A percentile compares a stretch with the other conserved stretches of the same genome.
phyloP scores from a whole-genome alignment of 2,113 vertebrate species.

The Phainopepla nitens region DNA sequence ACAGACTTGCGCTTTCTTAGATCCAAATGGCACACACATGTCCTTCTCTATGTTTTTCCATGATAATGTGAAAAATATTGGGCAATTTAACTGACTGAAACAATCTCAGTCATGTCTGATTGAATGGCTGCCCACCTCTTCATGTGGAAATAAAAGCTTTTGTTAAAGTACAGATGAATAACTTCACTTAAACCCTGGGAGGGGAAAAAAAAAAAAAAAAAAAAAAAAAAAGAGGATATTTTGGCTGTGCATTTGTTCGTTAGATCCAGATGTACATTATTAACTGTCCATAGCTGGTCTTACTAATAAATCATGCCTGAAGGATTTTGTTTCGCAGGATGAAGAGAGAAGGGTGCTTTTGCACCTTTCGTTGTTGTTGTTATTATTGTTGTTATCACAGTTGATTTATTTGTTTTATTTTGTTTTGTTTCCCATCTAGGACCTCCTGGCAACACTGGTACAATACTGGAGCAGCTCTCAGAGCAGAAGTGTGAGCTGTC shows the following conservation, averaged over 20 bases:
- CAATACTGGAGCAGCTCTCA: background rate
- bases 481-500: background rate
- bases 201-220: background rate
- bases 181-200: slow-evolving; percentile 33
- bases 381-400: background rate
- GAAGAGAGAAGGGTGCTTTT: background rate
- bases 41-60: background rate
- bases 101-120: background rate
- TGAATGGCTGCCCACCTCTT: slow-evolving; percentile 21
- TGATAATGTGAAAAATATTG: background rate
- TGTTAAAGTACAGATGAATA: slow-evolving; percentile 48
- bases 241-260: slow-evolving; percentile 52
- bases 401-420: background rate
- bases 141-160: slow-evolving; percentile 31
- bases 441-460: background rate
- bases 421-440: background rate
- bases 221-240: background rate
- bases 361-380: background rate
- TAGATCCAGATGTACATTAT: slow-evolving; percentile 61
- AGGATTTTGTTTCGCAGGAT: slow-evolving; percentile 32
- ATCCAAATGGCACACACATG: background rate
- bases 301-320: slow-evolving; percentile 24
- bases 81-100: background rate
- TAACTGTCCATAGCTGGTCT: slow-evolving; percentile 33
- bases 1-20: background rate